Percentiles rank a stretch among this genome's conserved stretches.
phyloP scores from a whole-genome alignment of 2,888 invertebrate genomes.

The Synanthedon formicaeformis region DNA sequence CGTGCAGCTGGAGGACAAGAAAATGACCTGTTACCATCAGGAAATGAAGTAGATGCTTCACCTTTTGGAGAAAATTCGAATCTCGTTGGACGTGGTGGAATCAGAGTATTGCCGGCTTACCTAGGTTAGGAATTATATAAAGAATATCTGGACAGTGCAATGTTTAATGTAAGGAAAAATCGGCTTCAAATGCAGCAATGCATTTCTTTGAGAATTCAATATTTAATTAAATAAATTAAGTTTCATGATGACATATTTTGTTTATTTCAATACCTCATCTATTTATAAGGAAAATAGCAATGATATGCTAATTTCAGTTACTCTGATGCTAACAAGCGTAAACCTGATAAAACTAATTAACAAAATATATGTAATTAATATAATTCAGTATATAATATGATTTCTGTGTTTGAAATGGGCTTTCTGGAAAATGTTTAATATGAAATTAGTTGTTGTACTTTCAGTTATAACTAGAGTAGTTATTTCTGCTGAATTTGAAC shows the following conservation, averaged over 20 bases:
- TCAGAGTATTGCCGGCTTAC: constrained; percentile 53
- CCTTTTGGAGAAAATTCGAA: constrained; percentile 44
- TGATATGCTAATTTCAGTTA: not conserved
- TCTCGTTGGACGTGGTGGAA: constrained; percentile 44
- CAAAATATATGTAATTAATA: not conserved
- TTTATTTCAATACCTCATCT: no score
- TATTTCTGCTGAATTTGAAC: not conserved
- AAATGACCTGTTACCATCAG: constrained; percentile 48
- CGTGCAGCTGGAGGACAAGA: constrained; percentile 46
- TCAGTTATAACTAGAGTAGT: not conserved
- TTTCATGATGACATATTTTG: no score
- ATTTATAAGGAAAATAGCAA: not conserved
- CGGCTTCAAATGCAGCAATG: no score
- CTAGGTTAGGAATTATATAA: constrained; percentile 32
- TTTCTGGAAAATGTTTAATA: not conserved
- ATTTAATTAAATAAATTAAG: not conserved
- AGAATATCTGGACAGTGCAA: not conserved
- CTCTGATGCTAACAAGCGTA: not conserved
- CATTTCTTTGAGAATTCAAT: no score
- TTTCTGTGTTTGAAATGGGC: not conserved
- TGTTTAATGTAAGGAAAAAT: no score
- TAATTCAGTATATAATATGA: not conserved
- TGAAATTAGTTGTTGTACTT: not conserved
- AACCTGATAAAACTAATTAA: not conserved
- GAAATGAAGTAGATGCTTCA: constrained; percentile 37